Percentiles rank a stretch among this genome's conserved stretches.
Conservation (phyloP, 1,140 invertebrate genomes). For the Panagrolaimus sp. region DNA sequence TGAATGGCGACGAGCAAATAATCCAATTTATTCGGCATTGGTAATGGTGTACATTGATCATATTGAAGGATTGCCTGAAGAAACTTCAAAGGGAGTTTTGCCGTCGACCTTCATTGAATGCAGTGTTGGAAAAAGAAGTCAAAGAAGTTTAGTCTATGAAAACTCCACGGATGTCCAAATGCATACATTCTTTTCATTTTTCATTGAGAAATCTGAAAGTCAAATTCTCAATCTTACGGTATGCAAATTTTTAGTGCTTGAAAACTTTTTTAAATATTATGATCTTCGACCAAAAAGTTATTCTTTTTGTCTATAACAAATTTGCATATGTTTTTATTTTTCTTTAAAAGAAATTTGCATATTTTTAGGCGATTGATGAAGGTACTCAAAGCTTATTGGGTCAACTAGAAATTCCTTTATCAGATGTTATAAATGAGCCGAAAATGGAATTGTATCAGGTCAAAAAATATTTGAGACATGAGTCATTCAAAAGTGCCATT, state of each 20-base stretch:
- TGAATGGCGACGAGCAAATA: constrained; percentile 53
- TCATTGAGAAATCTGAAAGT: constrained; percentile 53
- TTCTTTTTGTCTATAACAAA: too few relatives aligned
- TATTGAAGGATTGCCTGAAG: constrained; percentile 44
- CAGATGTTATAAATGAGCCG: constrained; percentile 44
- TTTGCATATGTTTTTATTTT: too few relatives aligned
- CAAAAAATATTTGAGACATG: constrained; percentile 49
- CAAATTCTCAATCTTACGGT: constrained; percentile 50
- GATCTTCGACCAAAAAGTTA: too few relatives aligned
- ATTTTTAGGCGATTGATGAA: constrained; percentile 51
- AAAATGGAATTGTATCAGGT: constrained; percentile 53
- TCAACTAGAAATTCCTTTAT: constrained; percentile 43
- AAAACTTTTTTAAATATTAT: constrained; percentile 5
- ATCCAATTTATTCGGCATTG: constrained; percentile 53
- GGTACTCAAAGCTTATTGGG: constrained; percentile 50
- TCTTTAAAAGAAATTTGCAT: too few relatives aligned
- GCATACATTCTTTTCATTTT: constrained; percentile 24
- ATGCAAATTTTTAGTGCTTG: constrained; percentile 16
- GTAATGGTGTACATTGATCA: constrained; percentile 57
- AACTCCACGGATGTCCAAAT: constrained; percentile 50
- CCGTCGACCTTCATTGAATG: constrained; percentile 57
- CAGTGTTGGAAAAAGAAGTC: constrained; percentile 45
- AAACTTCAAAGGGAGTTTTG: constrained; percentile 52
- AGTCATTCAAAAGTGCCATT: constrained; percentile 52
- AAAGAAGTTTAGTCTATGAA: constrained; percentile 53